phyloP scores from a whole-genome alignment of 2,797 vertebrate genomes.

The Spea hammondii region DNA sequence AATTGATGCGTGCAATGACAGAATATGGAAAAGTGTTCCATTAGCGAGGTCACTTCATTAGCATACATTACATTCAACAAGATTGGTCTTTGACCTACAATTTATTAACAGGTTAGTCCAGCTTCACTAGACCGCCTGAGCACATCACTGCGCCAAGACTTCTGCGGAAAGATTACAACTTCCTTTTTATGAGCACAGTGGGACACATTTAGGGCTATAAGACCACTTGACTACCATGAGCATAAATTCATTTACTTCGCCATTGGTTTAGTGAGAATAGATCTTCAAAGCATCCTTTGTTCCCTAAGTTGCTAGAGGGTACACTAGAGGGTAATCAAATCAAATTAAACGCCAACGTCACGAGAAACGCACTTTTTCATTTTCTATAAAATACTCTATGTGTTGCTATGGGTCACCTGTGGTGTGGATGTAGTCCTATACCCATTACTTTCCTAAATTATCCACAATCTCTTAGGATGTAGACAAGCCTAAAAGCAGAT shows the following conservation, averaged over 20 bases:
- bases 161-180: constrained; percentile 59
- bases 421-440: too few relatives aligned
- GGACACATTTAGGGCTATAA: constrained; percentile 53
- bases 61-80: constrained; percentile 70
- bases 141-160: constrained; percentile 61
- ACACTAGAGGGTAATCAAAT: too few relatives aligned
- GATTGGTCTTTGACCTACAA: constrained; percentile 67
- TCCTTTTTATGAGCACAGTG: constrained; percentile 55
- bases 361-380: too few relatives aligned
- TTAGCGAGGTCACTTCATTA: constrained; percentile 69
- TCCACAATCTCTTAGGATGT: too few relatives aligned
- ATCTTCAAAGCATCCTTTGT: too few relatives aligned
- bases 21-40: constrained; percentile 66
- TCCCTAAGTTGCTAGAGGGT: too few relatives aligned
- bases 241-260: constrained; percentile 25
- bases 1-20: constrained; percentile 64
- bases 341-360: too few relatives aligned
- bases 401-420: too few relatives aligned
- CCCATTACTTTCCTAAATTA: too few relatives aligned
- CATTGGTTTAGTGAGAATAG: constrained; percentile 12
- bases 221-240: constrained; percentile 26
- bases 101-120: constrained; percentile 68
- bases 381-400: too few relatives aligned
- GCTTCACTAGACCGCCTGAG: constrained; percentile 60
- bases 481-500: too few relatives aligned